Evolutionary conservation across 1,140 invertebrate genomes (phyloP).

Genomic region (Drosophila tsacasi): DNA sequence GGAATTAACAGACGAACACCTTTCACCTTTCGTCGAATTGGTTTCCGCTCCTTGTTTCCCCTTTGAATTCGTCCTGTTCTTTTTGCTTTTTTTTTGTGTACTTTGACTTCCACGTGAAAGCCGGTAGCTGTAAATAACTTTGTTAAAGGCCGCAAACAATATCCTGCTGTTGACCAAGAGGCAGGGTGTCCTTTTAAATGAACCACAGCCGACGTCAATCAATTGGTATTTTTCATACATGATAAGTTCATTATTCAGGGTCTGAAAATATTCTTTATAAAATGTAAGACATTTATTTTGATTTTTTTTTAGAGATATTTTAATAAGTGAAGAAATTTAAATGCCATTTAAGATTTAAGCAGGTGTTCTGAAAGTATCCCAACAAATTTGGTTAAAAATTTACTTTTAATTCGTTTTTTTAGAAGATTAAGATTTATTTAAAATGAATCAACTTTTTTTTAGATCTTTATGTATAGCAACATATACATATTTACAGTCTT

Average conservation of each 20-base stretch:
- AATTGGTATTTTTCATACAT: neutral
- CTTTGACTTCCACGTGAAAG: slow-evolving; percentile 41
- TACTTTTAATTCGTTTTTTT: no score
- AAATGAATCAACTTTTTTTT: no score
- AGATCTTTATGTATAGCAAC: no score
- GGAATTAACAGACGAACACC: slow-evolving; percentile 67
- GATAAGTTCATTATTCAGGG: neutral
- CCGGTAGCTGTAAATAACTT: slow-evolving; percentile 63
- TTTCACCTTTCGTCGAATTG: slow-evolving; percentile 69
- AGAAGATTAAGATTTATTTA: no score
- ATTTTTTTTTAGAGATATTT: neutral
- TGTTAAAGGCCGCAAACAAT: slow-evolving; percentile 52
- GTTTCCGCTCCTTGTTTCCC: slow-evolving; percentile 24
- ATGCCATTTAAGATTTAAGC: no score
- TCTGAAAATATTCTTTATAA: neutral
- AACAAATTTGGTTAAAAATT: no score
- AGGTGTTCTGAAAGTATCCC: no score
- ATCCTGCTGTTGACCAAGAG: slow-evolving; percentile 21
- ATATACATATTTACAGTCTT: no score
- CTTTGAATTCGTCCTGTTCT: slow-evolving; percentile 22
- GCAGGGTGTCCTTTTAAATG: slow-evolving; percentile 17
- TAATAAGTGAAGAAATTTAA: no score
- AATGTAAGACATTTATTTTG: no score
- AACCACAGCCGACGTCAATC: neutral
- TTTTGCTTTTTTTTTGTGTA: slow-evolving; percentile 13